Percentiles rank a stretch among this genome's conserved stretches.
Evolutionary conservation across 2,113 vertebrate genomes (phyloP).

Genomic region (Notechis scutatus): DNA sequence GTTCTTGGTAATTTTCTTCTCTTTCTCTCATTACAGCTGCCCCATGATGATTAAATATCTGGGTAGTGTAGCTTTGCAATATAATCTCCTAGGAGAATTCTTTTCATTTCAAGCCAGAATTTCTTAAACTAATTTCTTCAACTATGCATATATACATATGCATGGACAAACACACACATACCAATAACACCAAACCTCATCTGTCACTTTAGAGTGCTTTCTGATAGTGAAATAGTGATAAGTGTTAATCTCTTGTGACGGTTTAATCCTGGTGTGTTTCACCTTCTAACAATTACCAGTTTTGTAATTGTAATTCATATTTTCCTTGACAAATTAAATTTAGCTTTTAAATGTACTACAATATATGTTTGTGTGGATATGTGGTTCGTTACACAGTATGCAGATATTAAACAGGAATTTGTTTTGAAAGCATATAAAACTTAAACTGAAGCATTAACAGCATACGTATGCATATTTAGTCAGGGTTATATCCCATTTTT

Average conservation of each 20-base stretch:
- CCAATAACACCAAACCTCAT: conserved; percentile 57
- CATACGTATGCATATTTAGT: not conserved
- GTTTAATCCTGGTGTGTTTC: conserved; percentile 54
- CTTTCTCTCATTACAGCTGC: conserved; percentile 63
- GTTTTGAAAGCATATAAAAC: not conserved
- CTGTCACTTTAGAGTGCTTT: conserved; percentile 64
- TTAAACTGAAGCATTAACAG: not conserved
- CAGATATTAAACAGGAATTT: not conserved
- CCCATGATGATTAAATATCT: conserved; percentile 74
- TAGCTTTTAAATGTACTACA: conserved; percentile 19
- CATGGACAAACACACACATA: not conserved
- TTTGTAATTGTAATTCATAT: conserved; percentile 58
- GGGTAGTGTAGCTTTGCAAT: conserved; percentile 63
- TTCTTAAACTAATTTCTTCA: conserved; percentile 71
- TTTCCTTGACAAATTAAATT: conserved; percentile 44
- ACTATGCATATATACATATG: conserved; percentile 34
- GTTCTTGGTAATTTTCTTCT: conserved; percentile 43
- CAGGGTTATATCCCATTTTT: not conserved
- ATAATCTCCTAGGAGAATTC: conserved; percentile 64
- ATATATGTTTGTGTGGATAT: not conserved
- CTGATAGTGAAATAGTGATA: conserved; percentile 65
- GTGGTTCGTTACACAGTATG: not conserved
- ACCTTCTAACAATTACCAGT: conserved; percentile 48
- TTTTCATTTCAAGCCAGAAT: conserved; percentile 70
- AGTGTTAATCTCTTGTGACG: conserved; percentile 68